Percentiles rank a stretch among this genome's conserved stretches.
phyloP scores from a whole-genome alignment of 1,140 invertebrate genomes.

The Monomorium pharaonis region DNA sequence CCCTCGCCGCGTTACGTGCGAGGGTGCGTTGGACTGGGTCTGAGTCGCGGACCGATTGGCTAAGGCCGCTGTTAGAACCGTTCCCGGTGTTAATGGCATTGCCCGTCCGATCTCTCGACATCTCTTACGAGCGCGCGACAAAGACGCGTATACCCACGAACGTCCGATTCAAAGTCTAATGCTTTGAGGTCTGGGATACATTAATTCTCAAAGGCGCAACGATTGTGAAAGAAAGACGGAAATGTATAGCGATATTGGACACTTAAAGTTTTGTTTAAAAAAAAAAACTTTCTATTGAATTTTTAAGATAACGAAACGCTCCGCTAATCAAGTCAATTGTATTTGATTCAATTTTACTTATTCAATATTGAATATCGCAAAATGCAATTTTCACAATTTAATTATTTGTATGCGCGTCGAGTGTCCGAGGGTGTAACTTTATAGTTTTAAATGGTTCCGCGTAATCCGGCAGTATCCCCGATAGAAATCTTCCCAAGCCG shows the following conservation, averaged over 20 bases:
- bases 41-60: slow-evolving; percentile 11
- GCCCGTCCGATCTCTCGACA: slow-evolving; percentile 4
- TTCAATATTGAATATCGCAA: background rate
- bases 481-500: slow-evolving; percentile 63
- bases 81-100: slow-evolving; percentile 55
- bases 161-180: background rate
- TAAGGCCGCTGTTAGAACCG: slow-evolving; percentile 56
- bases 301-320: background rate
- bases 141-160: background rate
- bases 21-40: slow-evolving; percentile 47
- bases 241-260: background rate
- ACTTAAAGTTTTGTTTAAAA: background rate
- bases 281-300: background rate
- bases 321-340: background rate
- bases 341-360: background rate
- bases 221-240: background rate
- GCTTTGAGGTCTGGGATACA: background rate
- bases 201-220: background rate
- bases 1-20: slow-evolving; percentile 54
- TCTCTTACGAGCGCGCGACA: background rate
- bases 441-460: slow-evolving; percentile 57
- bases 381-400: slow-evolving; percentile 4
- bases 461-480: slow-evolving; percentile 51
- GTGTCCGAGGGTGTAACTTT: slow-evolving; percentile 2
- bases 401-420: background rate